Base-by-base conservation (phyloP, 1,140 invertebrate species). In the Adelges cooleyi region DNA sequence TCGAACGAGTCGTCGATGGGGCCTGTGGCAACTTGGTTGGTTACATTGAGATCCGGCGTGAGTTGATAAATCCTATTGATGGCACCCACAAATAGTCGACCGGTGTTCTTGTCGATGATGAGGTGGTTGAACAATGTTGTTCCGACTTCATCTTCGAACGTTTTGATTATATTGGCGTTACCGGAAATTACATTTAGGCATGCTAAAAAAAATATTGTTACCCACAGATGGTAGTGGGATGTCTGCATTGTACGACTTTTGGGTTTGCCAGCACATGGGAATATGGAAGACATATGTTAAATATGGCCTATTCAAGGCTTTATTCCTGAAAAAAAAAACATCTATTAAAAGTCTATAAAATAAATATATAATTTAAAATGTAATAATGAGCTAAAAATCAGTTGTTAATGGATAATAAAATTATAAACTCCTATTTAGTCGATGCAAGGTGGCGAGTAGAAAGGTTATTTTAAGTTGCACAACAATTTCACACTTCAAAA, bases 1-100 rank as follows among this genome's bases (percentile, higher is more conserved):
- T 90, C 84, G 10, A 86, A 82, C 40, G 89, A 90, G 77, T 97
- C 93, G 69, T 88, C 82, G 72, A 86, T 80, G 3, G 95, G 95
- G 0, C 95, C 95, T 17, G 94, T 98, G 67, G 82, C 79, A 22
- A 87, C 89, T 27, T 81, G 81, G 69, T 87, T 83, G 23, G 87
- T 82, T 25, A 89, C 77, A 44, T 85, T 82, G 49, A 98, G 77
- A 71, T 95, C 88, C 6, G 88, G 84, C 17, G 90, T 89, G 15
- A 98, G 80, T 77, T 95, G 92, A 75, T 93, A 97, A 33, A 99
- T 81, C 54, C 84, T 80, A 77, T 98, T 98, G 9, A 95, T 89
- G 38, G 89, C 94, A 53, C 94, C 95, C 50, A 98, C 82, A 79
- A 92, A 98, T 10, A 97, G 81, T 44, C 90, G 81, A 36, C 91